Base-by-base conservation (phyloP, 92 coral and sea anemone species). In the Ricordea florida region DNA sequence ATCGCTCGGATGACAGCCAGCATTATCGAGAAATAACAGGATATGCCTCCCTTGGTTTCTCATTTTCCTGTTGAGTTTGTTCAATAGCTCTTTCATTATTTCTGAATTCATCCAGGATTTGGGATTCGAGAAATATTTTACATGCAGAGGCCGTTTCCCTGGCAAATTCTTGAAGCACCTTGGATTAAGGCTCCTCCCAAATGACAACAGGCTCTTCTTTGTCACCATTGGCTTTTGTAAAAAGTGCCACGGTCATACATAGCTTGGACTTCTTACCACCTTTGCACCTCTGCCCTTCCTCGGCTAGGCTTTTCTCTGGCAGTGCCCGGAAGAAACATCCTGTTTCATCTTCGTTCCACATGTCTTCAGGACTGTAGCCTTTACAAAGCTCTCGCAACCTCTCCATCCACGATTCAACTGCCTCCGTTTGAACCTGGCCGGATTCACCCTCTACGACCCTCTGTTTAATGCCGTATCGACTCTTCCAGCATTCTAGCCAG, bases 241-340 rank as follows among this genome's bases (percentile, higher is more conserved):
- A 71, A 25, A 71, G 62, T 71, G 66, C 78, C 26, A 71, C 78
- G 21, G 66, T 56, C 66, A 71, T 72, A 55, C 57, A 29, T 38
- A 41, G 58, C 63, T 55, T 72, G 62, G 79, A 55, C 53, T 66
- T 66, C 59, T 69, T 69, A 59, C 78, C 66, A 70, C 53, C 66
- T 31, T 43, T 72, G 33, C 45, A 72, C 63, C 33, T 72, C 45
- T 31, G 62, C 63, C 58, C 69, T 72, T 72, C 68, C 79, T 72
- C 68, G 47, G 68, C 58, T 62, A 57, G 63, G 79, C 79, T 72
- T 72, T 57, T 72, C 79, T 72, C 47, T 33, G 79, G 79, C 49
- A 57, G 46, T 72, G 68, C 68, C 56, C 6, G 57, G 51, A 57
- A 72, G 79, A 57, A 72, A 72, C 79, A 57, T 48, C 79, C 68